Base-by-base conservation (phyloP, 2,113 vertebrate genomes). In the Apteryx owenii region DNA sequence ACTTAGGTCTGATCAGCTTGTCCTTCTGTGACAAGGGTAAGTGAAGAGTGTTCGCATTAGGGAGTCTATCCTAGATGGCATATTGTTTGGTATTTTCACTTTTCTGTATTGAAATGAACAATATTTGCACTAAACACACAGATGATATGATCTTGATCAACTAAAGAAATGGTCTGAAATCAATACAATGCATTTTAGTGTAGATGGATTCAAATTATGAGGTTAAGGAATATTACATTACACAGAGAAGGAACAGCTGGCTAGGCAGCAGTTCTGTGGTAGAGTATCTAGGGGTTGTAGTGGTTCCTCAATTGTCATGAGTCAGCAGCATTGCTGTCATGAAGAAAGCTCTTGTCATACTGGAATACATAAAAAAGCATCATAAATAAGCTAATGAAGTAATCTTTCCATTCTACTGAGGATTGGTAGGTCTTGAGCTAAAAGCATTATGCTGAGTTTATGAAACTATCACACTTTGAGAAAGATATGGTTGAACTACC, bases 301-400 rank as follows among this genome's bases (percentile, higher is more conserved):
- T 89, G 58, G 62, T 88, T 94, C 87, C 91, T 85, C 72, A 94
- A 77, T 93, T 82, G 40, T 69, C 4, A 0, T 95, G 91, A 95
- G 64, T 96, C 93, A 94, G 93, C 94, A 88, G 36, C 75, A 70
- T 89, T 31, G 16, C 85, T 88, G 66, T 82, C 69, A 48, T 15
- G 62, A 93, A 94, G 69, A 60, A 77, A 88, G 80, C 44, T 36
- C 14, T 95, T 93, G 83, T 89, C 77, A 64, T 85, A 89, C 68
- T 95, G 81, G 73, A 91, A 88, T 18, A 33, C 81, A 25, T 10
- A 28, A 58, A 58, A 23, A 87, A 91, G 26, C 38, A 18, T 69
- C 79, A 50, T 50, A 80, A 93, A 69, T 31, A 38, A 81, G n/a
- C 36, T 62, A 84, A 4, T n/a, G 36, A 82, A 82, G 29, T 66